Evolutionary conservation across 2,113 vertebrate genomes (phyloP).

Genomic region (Sylvia atricapilla): DNA sequence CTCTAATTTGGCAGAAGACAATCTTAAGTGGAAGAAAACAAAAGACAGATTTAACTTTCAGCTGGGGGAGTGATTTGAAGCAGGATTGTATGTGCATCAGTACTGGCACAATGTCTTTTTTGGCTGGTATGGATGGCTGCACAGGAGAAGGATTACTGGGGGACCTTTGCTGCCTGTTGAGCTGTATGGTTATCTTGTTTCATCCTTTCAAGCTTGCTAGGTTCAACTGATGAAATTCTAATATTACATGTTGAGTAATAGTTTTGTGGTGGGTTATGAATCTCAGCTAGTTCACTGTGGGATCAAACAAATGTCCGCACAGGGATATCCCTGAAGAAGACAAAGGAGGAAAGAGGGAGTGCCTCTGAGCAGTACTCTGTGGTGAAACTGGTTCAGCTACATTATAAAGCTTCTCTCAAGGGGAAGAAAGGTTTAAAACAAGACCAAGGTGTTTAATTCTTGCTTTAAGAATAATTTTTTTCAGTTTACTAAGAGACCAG

Average conservation of each 20-base stretch:
- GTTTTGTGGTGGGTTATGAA: background rate
- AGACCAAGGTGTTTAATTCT: background rate
- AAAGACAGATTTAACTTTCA: background rate
- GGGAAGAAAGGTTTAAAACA: background rate
- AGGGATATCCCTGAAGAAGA: background rate
- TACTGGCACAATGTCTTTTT: rapidly evolving
- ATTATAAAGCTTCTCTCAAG: background rate
- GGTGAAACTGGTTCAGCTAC: background rate
- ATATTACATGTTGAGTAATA: background rate
- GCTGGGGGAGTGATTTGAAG: background rate
- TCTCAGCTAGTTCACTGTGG: background rate
- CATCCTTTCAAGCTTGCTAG: background rate
- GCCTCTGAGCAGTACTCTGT: background rate
- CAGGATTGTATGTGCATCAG: rapidly evolving
- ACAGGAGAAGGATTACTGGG: background rate
- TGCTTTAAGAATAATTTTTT: background rate
- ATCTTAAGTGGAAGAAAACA: background rate
- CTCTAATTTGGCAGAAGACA: background rate
- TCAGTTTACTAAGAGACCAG: background rate
- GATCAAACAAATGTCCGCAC: background rate
- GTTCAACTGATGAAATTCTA: background rate
- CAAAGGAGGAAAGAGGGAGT: background rate
- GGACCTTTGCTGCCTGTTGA: background rate
- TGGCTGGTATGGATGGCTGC: background rate
- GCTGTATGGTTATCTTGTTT: background rate